Evolutionary conservation across 2,888 invertebrate genomes (phyloP).

Genomic region (Cataglyphis altisquamis): DNA sequence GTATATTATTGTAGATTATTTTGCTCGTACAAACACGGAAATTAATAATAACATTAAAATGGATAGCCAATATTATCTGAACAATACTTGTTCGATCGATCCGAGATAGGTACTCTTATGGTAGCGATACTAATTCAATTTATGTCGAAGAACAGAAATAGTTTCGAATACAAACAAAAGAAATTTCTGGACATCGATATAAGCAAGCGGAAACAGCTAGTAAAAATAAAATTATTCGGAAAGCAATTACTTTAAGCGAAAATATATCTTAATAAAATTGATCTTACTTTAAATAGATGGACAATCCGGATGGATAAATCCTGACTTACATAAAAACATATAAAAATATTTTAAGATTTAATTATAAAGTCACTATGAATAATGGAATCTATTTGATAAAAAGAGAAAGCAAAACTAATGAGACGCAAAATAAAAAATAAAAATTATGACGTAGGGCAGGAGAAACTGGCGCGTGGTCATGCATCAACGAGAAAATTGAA

Average conservation of each 20-base stretch:
- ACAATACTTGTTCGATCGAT: conserved; percentile 25
- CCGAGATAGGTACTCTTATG: background rate
- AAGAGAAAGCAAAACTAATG: conserved; percentile 30
- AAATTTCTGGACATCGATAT: conserved; percentile 1
- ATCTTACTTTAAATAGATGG: background rate
- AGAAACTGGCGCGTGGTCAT: conserved; percentile 67
- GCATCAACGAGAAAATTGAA: conserved; percentile 81
- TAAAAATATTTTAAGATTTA: background rate
- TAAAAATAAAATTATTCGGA: conserved; percentile 5
- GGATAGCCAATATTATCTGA: background rate
- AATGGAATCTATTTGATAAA: background rate
- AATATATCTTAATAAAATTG: conserved; percentile 7
- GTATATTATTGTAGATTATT: conserved; percentile 8
- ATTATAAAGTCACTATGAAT: conserved; percentile 25
- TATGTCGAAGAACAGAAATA: conserved; percentile 1
- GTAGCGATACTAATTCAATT: conserved; percentile 37
- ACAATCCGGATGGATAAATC: background rate
- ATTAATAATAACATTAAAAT: background rate
- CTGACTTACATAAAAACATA: background rate
- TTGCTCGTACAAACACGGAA: background rate
- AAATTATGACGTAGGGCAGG: conserved; percentile 56
- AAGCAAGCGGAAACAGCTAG: background rate
- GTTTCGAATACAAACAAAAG: background rate
- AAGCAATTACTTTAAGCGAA: conserved; percentile 26
- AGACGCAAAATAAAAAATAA: conserved; percentile 40